phyloP scores from a whole-genome alignment of 2,113 vertebrate species.

The Cryptotis parvus region DNA sequence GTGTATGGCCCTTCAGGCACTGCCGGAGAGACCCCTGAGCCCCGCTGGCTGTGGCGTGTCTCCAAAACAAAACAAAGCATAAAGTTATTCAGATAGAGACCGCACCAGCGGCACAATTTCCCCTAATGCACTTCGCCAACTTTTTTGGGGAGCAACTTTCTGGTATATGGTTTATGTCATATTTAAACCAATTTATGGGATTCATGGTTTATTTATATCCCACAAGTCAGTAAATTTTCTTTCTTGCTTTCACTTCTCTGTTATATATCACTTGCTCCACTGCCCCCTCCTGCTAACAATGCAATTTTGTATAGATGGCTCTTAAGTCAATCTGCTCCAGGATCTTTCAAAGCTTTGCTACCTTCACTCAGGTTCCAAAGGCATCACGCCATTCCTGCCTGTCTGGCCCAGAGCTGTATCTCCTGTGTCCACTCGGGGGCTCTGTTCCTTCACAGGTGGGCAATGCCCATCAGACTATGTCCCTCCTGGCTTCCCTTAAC shows the following conservation, averaged over 20 bases:
- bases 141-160: not conserved
- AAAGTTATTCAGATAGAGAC: constrained; percentile 20
- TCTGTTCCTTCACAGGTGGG: not conserved
- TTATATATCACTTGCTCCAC: not conserved
- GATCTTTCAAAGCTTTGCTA: not conserved
- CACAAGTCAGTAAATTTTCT: not conserved
- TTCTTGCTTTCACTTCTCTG: too few species aligned
- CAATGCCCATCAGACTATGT: too few species aligned
- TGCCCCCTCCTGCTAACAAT: too few species aligned
- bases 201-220: constrained; percentile 25
- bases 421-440: not conserved
- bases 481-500: not conserved
- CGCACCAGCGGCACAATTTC: not conserved
- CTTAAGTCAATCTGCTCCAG: not conserved
- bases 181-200: not conserved
- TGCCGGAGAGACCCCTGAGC: too few species aligned
- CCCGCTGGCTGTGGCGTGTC: too few species aligned
- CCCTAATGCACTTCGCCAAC: constrained; percentile 6
- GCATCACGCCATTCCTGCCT: not conserved
- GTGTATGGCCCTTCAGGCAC: too few species aligned
- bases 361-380: not conserved
- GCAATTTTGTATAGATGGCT: not conserved
- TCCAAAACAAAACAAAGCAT: not conserved
- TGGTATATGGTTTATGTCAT: not conserved
- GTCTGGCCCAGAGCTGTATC: not conserved